Base-by-base conservation (phyloP, 2,113 vertebrate species). In the Merops nubicus region DNA sequence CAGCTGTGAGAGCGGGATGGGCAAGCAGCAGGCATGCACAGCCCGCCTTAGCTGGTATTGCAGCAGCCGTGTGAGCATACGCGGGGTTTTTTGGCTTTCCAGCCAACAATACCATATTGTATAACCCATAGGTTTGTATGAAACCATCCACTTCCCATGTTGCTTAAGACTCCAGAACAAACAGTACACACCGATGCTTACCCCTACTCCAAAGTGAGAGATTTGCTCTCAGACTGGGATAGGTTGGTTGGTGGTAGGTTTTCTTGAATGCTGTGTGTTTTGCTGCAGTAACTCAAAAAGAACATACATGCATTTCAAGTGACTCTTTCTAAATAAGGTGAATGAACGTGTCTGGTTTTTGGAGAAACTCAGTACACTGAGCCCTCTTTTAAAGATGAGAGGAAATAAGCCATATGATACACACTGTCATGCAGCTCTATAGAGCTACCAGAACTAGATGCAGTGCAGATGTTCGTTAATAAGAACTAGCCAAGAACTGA, bases 171-270 rank as follows among this genome's bases (percentile, higher is more conserved):
- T 63, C 9, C 19, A 36, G 9, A 63, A 91, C 42, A 91, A 80
- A 76, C n/a, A 38, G 29, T 72, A 18, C 21, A 20, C 6, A 6
- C 0, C 0, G 45, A n/a, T 75, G 47, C 19, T 70, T 43, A 4
- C 17, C 12, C 29, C 8, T 9, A 42, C 9, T 15, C 17, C 11
- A 17, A 16, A 68, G 28, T 64, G 40, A 73, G 53, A 70, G 26
- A 53, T 42, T 15, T 75, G 28, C 50, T 88, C 13, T 85, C 33
- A 42, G 23, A 47, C 15, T 36, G 11, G 14, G 6, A 7, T 78
- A 45, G 8, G 0, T 81, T 6, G 0, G 1, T 67, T 56, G 22
- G 19, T 48, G 21, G 19, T 21, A 15, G 31, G 6, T 2, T 38
- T 20, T 53, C 91, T 48, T 51, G 40, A 48, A 47, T 45, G 5